phyloP scores from a whole-genome alignment of 2,113 vertebrate genomes.

The Bettongia penicillata region DNA sequence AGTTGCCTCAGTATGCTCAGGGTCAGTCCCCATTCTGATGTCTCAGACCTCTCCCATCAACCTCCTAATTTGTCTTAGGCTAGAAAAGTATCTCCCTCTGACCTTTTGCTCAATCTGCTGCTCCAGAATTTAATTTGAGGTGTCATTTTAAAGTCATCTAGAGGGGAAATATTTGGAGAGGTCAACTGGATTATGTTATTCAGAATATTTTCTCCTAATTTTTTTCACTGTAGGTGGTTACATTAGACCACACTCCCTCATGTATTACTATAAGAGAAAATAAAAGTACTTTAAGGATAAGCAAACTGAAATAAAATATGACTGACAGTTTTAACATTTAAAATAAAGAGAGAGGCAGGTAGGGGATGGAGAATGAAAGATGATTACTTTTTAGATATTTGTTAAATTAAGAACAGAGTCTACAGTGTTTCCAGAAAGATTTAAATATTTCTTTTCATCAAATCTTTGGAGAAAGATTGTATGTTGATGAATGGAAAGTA shows the following conservation, averaged over 20 bases:
- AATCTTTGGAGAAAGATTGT: not conserved
- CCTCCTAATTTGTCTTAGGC: not conserved
- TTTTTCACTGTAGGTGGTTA: not conserved
- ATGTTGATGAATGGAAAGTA: not conserved
- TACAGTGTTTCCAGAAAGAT: not conserved
- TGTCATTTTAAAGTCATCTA: not conserved
- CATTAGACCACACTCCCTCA: not conserved
- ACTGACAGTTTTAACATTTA: not conserved
- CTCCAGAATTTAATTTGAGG: not conserved
- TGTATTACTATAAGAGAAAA: conserved; percentile 18
- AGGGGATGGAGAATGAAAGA: not conserved
- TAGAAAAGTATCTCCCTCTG: not conserved
- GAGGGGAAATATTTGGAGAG: not conserved
- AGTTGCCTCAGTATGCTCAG: not conserved
- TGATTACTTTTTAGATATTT: not conserved
- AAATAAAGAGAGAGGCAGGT: not conserved
- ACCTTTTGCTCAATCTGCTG: not conserved
- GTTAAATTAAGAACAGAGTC: conserved; percentile 7
- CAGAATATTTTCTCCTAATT: not conserved
- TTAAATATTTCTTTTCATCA: conserved; percentile 22
- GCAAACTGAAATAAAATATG: conserved; percentile 16
- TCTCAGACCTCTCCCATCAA: not conserved
- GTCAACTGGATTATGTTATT: not conserved
- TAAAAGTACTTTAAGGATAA: not conserved
- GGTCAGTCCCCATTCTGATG: not conserved